Base-by-base conservation (phyloP, 2,797 vertebrate species). In the Phataginus tetradactyla region DNA sequence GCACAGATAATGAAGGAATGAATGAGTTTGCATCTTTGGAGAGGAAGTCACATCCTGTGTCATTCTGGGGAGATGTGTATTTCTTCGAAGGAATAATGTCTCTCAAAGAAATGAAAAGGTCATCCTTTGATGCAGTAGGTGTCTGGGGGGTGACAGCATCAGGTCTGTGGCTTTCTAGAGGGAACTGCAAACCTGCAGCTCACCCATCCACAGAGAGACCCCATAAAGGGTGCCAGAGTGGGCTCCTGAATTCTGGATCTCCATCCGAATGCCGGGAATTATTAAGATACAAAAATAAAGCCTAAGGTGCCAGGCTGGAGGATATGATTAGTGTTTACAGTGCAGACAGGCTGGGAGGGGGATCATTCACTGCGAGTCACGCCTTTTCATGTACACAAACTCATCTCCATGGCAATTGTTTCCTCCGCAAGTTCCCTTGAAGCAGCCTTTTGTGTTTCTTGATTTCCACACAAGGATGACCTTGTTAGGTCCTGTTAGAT, bases 401-500 rank as follows among this genome's bases (percentile, higher is more conserved):
- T 66, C 61, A 45, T 91, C 79, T 72, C 86, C 86, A 66, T 34
- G 59, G 78, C 86, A 17, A 84, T 80, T 75, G 83, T 78, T 66
- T 77, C n/a, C 64, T 75, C 69, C 0, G 11, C 29, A 5, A 51
- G 81, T 75, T 68, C 55, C 61, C 78, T 37, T 0, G 18, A 74
- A 88, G 81, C 63, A 55, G 87, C 68, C 88, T 25, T 71, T 74
- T 71, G 57, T 42, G 51, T 63, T 81, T 86, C 69, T 68, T 79
- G 94, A 78, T 96, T 84, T 93, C 89, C 72, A 90, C 71, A 59
- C 18, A 18, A 0, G 7, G 49, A 37, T 74, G 64, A 93, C 95
- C 94, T 90, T 86, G 92, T 93, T 86, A 68, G 84, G 91, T 18
- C 80, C 69, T 57, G 77, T 86, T 94, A 95, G 92, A 34, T 7